Percentiles rank a stretch among this genome's conserved stretches.
These are phyloP conservation scores for Petrolisthes manimaculis DNA, from an alignment of 2,888 invertebrate genomes.

Conservation along the genomic window DNA sequence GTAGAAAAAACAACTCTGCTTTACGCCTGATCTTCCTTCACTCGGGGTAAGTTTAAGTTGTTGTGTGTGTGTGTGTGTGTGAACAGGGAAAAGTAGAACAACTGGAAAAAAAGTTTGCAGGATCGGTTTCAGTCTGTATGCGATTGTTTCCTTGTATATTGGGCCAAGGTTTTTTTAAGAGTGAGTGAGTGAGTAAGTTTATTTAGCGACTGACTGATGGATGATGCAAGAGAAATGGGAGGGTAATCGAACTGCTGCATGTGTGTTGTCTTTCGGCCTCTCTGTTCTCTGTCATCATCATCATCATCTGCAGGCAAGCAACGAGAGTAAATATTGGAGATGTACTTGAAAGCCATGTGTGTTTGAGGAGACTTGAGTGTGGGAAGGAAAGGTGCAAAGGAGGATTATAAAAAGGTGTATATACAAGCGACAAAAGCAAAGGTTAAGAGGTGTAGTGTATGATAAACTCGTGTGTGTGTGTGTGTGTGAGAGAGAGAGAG, in stretches of 20 bases:
- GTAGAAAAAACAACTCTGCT: neutral
- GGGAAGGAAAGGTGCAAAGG: neutral
- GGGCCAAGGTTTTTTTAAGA: neutral
- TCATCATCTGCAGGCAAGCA: neutral
- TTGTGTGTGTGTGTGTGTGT: no score
- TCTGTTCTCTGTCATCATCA: neutral
- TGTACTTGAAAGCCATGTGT: neutral
- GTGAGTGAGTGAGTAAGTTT: neutral
- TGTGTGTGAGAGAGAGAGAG: neutral
- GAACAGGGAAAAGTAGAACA: neutral
- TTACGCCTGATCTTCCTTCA: no score
- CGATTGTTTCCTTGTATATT: neutral
- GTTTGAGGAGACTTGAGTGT: neutral
- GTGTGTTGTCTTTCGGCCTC: neutral
- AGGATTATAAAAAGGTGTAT: neutral
- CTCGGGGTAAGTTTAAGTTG: no score
- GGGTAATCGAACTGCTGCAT: neutral
- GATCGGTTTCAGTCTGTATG: neutral
- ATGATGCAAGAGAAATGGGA: neutral
- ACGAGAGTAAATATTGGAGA: neutral
- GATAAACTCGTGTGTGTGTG: neutral
- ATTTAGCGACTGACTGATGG: neutral
- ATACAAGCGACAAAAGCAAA: neutral
- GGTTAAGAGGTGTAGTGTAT: neutral
- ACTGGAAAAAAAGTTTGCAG: neutral